Base-by-base conservation (phyloP, 1,140 invertebrate genomes). In the Tenebrio molitor region DNA sequence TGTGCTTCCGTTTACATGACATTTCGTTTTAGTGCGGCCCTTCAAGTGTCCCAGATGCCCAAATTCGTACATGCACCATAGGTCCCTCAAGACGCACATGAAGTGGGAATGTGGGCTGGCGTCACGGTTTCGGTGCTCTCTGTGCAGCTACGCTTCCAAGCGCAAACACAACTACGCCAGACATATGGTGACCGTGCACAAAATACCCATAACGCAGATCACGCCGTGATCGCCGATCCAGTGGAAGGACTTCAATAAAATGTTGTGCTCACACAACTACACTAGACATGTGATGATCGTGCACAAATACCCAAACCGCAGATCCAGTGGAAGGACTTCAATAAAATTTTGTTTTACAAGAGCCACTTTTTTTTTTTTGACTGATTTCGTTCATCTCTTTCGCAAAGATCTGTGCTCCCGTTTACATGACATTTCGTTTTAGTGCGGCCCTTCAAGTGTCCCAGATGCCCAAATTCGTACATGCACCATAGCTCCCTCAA, bases 1-100 rank as follows among this genome's bases (percentile, higher is more conserved):
- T 29, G 8, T 29, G 25, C 8, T 29, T 29, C 25, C 8, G 25
- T 29, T 29, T 29, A 29, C 3, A 4, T 29, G 8, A 29, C 3
- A 4, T 29, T 29, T 29, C 8, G 8, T 29, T 29, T 29, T 29
- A 39, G 36, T 3, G 7, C 16, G 46, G 4, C 16, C 5, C 3
- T 64, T 36, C 74, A 78, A 79, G 2, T 91, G 90, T 79, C 84
- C 85, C 64, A 84, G 85, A 25, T 91, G 90, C 74, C 87, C 87
- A 19, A 88, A 83, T 64, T 76, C 74, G n/a, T 86, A 85, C 77
- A 85, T 82, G 70, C 79, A 84, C 76, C 76, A 19, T 10, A 83
- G 81, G 36, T 83, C 83, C 44, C 75, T 87, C 3, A 77, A 80
- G n/a, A 82, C 84, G 34, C 87, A 88, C 73, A 81, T 84, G 15